phyloP scores from a whole-genome alignment of 2,888 invertebrate species.

The Gymnocheta viridis region DNA sequence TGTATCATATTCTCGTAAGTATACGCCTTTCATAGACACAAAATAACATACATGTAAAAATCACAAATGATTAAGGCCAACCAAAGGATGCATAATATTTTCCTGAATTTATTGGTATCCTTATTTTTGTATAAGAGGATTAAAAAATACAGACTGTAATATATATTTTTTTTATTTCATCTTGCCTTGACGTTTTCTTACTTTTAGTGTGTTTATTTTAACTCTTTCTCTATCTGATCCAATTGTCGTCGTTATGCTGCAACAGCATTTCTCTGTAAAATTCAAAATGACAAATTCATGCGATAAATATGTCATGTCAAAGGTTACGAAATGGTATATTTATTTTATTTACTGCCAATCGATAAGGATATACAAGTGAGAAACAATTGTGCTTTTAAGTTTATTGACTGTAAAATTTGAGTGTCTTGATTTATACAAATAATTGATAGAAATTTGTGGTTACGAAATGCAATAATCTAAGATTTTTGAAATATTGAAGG shows the following conservation, averaged over 20 bases:
- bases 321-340: slow-evolving; percentile 59
- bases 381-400: background rate
- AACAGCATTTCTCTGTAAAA: slow-evolving; percentile 34
- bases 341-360: slow-evolving; percentile 47
- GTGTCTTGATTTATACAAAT: background rate
- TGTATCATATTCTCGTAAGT: too few relatives aligned
- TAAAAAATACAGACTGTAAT: background rate
- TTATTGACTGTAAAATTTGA: slow-evolving; percentile 3
- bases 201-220: background rate
- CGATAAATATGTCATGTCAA: slow-evolving; percentile 55
- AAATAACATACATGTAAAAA: too few relatives aligned
- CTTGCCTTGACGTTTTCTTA: background rate
- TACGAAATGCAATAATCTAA: too few relatives aligned
- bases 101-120: too few relatives aligned
- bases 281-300: slow-evolving; percentile 54
- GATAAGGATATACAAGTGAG: slow-evolving; percentile 14
- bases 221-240: slow-evolving; percentile 20
- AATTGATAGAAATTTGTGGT: background rate
- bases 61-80: too few relatives aligned
- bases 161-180: background rate
- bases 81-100: too few relatives aligned
- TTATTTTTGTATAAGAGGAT: too few relatives aligned
- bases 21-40: too few relatives aligned
- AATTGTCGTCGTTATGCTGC: slow-evolving; percentile 40
- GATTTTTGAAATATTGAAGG: too few relatives aligned